Percentiles rank a stretch among this genome's conserved stretches.
phyloP scores from a whole-genome alignment of 1,140 invertebrate species.

The Drosophila mojavensis region DNA sequence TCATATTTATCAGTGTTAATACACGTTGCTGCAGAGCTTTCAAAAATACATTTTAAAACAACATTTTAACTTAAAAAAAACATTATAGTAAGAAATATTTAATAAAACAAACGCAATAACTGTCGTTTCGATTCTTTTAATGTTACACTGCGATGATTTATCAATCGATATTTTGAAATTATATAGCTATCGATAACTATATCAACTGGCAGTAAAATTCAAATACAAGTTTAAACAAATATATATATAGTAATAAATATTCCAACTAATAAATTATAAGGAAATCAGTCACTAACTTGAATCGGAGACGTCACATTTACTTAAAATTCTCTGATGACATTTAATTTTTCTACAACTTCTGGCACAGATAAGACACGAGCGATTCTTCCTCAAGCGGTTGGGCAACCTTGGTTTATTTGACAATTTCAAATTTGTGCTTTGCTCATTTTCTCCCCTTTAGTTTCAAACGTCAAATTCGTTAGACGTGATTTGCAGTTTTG shows the following conservation, averaged over 20 bases:
- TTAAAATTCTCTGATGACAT: too few relatives aligned
- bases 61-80: too few relatives aligned
- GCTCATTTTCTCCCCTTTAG: background rate
- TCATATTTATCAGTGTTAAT: too few relatives aligned
- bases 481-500: constrained; percentile 44
- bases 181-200: background rate
- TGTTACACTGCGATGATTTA: background rate
- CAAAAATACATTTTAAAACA: too few relatives aligned
- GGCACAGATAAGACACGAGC: too few relatives aligned
- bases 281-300: too few relatives aligned
- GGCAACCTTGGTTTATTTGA: constrained; percentile 6
- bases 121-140: background rate
- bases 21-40: too few relatives aligned
- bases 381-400: background rate
- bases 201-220: background rate
- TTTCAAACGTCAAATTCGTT: constrained; percentile 30
- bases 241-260: background rate
- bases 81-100: background rate
- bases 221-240: background rate
- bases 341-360: too few relatives aligned
- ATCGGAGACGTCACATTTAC: too few relatives aligned
- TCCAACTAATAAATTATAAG: background rate
- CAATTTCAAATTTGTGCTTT: constrained; percentile 2
- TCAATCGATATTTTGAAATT: background rate
- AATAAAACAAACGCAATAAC: background rate